phyloP scores from a whole-genome alignment of 2,888 invertebrate species.

The Orgyia antiqua region DNA sequence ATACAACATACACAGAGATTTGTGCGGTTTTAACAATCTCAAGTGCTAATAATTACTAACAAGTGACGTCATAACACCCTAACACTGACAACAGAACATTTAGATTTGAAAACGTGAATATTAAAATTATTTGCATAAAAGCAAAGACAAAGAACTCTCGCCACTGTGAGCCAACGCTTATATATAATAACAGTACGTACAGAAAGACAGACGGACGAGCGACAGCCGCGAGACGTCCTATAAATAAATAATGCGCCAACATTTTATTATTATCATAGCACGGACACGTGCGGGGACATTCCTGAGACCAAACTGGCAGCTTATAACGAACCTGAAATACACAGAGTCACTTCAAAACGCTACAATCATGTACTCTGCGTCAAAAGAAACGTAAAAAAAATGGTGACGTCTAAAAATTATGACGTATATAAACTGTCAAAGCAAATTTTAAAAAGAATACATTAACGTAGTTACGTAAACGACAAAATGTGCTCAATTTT shows the following conservation, averaged over 20 bases:
- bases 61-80: constrained; percentile 17
- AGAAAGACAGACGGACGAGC: constrained; percentile 69
- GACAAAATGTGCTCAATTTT: neutral
- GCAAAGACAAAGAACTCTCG: constrained; percentile 24
- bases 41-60: constrained; percentile 21
- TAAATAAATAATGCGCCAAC: constrained; percentile 78
- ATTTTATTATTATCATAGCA: constrained; percentile 76
- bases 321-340: constrained; percentile 49
- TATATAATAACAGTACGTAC: constrained; percentile 49
- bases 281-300: constrained; percentile 73
- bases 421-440: constrained; percentile 7
- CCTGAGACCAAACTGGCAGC: constrained; percentile 56
- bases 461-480: no score
- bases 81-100: neutral
- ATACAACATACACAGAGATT: constrained; percentile 37
- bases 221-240: constrained; percentile 75
- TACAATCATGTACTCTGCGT: constrained; percentile 26
- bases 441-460: neutral
- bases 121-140: constrained; percentile 7
- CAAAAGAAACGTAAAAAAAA: constrained; percentile 22
- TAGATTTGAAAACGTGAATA: neutral
- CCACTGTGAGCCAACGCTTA: constrained; percentile 27
- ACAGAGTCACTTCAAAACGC: constrained; percentile 28
- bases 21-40: constrained; percentile 31
- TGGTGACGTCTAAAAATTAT: constrained; percentile 17